Evolutionary conservation across 2,888 invertebrate species (phyloP).

Genomic region (Stenolophus ochropezus): DNA sequence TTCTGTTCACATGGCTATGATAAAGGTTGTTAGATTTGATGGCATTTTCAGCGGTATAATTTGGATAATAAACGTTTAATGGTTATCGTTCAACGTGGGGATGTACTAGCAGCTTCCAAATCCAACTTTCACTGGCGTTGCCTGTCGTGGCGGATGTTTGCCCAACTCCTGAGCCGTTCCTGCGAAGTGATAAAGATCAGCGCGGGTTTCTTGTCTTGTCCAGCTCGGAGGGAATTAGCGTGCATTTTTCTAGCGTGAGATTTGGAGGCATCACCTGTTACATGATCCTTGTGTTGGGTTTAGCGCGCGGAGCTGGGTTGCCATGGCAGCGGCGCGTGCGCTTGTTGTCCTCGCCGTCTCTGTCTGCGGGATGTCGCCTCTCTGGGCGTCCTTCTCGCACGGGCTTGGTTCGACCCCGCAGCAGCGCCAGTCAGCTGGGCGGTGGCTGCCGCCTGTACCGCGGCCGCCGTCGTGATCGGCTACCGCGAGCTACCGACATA

Average conservation of each 20-base stretch:
- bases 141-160: no score
- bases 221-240: neutral
- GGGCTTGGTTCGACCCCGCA: slow-evolving; percentile 55
- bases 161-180: no score
- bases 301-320: slow-evolving; percentile 66
- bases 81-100: no score
- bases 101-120: no score
- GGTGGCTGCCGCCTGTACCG: slow-evolving; percentile 72
- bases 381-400: slow-evolving; percentile 36
- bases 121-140: no score
- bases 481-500: neutral
- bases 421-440: slow-evolving; percentile 72
- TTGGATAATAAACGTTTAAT: no score
- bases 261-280: slow-evolving; percentile 47
- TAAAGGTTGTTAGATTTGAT: no score
- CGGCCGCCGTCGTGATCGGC: slow-evolving; percentile 65
- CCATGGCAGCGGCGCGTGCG: slow-evolving; percentile 72
- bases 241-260: neutral
- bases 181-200: no score
- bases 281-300: slow-evolving; percentile 12
- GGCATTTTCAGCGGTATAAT: no score
- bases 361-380: slow-evolving; percentile 8
- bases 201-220: neutral
- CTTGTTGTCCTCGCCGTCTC: slow-evolving; percentile 58
- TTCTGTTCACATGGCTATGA: no score